These are phyloP conservation scores for Stramonita haemastoma DNA, from an alignment of 2,888 invertebrate species.

Conservation along the genomic window DNA sequence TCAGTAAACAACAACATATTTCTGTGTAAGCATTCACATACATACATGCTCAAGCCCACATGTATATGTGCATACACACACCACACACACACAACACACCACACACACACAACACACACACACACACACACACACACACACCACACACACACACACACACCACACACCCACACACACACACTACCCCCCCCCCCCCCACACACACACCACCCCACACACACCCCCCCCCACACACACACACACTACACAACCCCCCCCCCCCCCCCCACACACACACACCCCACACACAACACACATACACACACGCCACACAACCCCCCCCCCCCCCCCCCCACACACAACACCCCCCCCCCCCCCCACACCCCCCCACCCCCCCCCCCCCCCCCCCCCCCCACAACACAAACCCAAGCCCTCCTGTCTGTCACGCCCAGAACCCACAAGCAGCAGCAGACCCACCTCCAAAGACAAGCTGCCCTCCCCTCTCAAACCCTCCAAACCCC, in stretches of 20 bases:
- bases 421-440: not conserved
- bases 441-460: not conserved
- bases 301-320: too few relatives aligned
- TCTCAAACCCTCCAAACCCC: not conserved
- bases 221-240: not conserved
- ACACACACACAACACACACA: not conserved
- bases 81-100: not conserved
- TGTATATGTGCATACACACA: not conserved
- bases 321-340: too few relatives aligned
- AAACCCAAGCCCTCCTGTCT: not conserved
- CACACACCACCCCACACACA: not conserved
- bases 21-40: too few relatives aligned
- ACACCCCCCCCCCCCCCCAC: too few relatives aligned
- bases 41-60: too few relatives aligned
- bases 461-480: not conserved
- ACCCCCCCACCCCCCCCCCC: too few relatives aligned
- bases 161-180: not conserved
- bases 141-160: slow-evolving; percentile 9
- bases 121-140: not conserved
- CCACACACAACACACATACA: too few relatives aligned
- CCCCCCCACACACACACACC: not conserved
- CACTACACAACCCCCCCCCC: not conserved
- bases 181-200: too few relatives aligned
- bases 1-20: too few relatives aligned
- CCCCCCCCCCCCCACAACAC: not conserved